Evolutionary conservation across 2,888 invertebrate species (phyloP), one percentile per base, ranked within the genome.

Genomic region (Adelphocoris suturalis): DNA sequence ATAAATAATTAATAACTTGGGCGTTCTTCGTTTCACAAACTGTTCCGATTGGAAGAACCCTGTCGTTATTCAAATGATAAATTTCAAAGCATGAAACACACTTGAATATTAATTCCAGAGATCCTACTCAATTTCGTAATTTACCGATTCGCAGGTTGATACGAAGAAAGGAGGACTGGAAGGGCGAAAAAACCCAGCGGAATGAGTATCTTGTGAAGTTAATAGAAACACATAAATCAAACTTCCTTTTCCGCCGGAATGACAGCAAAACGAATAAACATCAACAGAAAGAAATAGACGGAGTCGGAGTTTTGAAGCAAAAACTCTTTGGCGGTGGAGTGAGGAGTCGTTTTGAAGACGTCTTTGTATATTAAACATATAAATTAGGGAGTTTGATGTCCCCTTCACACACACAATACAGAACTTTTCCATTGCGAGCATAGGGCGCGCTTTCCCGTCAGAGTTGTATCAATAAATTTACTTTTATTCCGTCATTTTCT

Each of bases 321-420:
- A 76, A 27, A 78, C 37, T 46, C 78, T 46, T 13, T 75, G 12
- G 78, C 0, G 78, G 78, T 12, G 46, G 47, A 11, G 46, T 14
- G 37, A 16, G 46, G 4, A 19, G 46, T 19, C 78, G 78, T 78
- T 78, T 78, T 78, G 76, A 61, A 76, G 75, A 52, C 61, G 87
- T 61, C 87, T 85, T 76, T 87, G 87, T 87, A 87, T 87, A 87
- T 87, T 87, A 87, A 87, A 87, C 87, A 87, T 87, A 87, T 87
- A 87, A 87, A 87, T 87, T 87, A 87, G 78, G 47, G 85, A 55
- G 57, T 61, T 85, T 85, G 85, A 85, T 85, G 85, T 37, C 37
- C 61, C 85, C 61, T 27, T 85, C 85, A 57, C 28, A 85, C 85
- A 57, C 75, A 87, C 87, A 87, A 87, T 87, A 76, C 87, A 76